Conservation (phyloP, 2,888 invertebrate species). For the Dryobotodes eremita region DNA sequence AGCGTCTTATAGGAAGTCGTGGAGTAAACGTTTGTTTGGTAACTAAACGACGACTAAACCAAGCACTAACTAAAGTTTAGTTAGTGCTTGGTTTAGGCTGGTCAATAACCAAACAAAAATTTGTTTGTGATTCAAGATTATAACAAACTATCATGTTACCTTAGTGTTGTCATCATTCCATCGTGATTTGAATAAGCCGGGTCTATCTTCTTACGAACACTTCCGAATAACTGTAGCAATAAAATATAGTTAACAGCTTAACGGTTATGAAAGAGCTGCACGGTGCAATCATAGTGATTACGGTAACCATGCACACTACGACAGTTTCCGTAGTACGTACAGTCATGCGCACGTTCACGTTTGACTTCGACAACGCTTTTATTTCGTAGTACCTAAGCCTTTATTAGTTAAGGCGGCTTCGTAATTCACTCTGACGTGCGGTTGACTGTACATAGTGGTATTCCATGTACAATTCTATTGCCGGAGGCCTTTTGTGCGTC, state of each 20-base stretch:
- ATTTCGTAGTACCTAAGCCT: background rate
- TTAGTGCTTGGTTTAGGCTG: no score
- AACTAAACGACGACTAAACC: no score
- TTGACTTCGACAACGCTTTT: background rate
- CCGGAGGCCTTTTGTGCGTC: background rate
- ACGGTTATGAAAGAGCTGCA: background rate
- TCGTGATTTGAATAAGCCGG: background rate
- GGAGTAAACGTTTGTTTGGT: no score
- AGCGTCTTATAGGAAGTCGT: background rate
- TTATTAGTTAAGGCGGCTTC: background rate
- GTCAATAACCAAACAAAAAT: background rate
- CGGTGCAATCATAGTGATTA: conserved; percentile 2
- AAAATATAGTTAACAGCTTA: conserved; percentile 5
- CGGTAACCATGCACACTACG: background rate
- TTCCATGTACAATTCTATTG: background rate
- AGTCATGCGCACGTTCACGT: background rate
- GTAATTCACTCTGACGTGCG: background rate
- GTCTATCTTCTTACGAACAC: background rate
- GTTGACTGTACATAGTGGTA: background rate
- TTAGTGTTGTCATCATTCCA: background rate
- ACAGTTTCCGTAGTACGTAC: background rate
- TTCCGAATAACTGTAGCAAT: conserved; percentile 2
- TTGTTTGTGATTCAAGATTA: background rate
- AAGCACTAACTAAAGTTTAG: no score
- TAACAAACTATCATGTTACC: background rate